These are phyloP conservation scores for Gortyna flavago DNA, from an alignment of 2,888 invertebrate genomes.

Conservation along the genomic window DNA sequence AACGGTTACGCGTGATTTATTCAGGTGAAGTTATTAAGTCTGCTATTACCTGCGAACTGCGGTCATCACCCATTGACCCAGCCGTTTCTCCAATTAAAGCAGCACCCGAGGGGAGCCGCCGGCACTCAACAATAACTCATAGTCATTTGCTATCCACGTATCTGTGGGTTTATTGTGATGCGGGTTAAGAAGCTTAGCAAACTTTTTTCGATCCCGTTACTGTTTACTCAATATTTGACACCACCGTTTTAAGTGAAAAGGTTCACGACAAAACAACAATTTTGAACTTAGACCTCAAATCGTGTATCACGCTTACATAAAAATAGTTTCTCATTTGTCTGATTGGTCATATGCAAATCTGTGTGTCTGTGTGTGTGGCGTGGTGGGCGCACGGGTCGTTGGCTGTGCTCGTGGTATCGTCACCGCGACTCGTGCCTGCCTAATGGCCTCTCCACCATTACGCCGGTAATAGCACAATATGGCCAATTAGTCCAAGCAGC, in stretches of 20 bases:
- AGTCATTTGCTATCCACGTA: constrained; percentile 56
- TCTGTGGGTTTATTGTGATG: constrained; percentile 35
- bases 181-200: constrained; percentile 58
- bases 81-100: constrained; percentile 79
- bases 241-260: constrained; percentile 45
- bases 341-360: constrained; percentile 63
- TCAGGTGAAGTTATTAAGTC: constrained; percentile 80
- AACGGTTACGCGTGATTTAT: constrained; percentile 82
- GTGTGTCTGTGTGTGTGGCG: constrained; percentile 38
- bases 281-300: constrained; percentile 55
- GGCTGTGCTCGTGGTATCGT: constrained; percentile 69
- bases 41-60: constrained; percentile 72
- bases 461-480: constrained; percentile 77
- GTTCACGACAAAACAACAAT: constrained; percentile 17
- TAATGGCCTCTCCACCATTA: constrained; percentile 74
- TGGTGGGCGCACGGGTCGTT: constrained; percentile 57
- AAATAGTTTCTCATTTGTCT: constrained; percentile 53
- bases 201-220: constrained; percentile 46
- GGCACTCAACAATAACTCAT: constrained; percentile 69
- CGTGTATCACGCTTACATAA: constrained; percentile 51
- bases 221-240: constrained; percentile 40
- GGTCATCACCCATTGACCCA: constrained; percentile 83
- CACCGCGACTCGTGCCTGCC: constrained; percentile 74
- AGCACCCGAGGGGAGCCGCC: constrained; percentile 75
- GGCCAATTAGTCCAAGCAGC: constrained; percentile 81